These are phyloP conservation scores for Brachionus sp. DNA, from an alignment of 1,140 invertebrate species.

Conservation along the genomic window DNA sequence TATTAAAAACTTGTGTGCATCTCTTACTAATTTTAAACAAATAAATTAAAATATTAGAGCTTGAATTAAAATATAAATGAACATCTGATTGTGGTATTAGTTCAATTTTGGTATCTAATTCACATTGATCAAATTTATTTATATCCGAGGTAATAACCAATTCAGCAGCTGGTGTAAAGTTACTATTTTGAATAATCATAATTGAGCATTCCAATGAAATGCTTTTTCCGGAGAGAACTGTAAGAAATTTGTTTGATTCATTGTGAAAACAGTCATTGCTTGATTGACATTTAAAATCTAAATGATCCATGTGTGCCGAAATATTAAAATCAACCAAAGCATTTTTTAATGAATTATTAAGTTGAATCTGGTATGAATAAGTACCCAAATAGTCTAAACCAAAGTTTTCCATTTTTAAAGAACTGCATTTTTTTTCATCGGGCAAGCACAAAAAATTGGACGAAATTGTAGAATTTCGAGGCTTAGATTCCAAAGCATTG, in stretches of 20 bases:
- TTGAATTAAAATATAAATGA: not conserved
- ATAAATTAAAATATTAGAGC: slow-evolving; percentile 5
- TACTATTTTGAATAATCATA: not conserved
- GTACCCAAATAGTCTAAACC: not conserved
- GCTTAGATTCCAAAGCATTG: not conserved
- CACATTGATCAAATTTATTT: not conserved
- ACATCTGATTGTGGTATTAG: not conserved
- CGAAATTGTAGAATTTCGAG: not conserved
- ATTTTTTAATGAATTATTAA: not conserved
- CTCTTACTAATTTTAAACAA: slow-evolving; percentile 15
- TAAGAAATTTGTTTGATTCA: not conserved
- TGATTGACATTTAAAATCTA: slow-evolving; percentile 10
- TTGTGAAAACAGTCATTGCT: not conserved
- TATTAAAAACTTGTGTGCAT: not conserved
- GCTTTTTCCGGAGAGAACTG: not conserved
- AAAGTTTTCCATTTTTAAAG: not conserved
- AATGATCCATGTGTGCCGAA: not conserved
- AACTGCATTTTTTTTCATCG: not conserved
- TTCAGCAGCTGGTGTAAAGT: not conserved
- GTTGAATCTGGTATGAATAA: not conserved
- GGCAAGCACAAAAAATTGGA: slow-evolving; percentile 14
- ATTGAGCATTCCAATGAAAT: not conserved
- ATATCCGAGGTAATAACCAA: slow-evolving; percentile 4
- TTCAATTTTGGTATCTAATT: not conserved
- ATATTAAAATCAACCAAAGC: slow-evolving; percentile 12